Evolutionary conservation across 2,113 vertebrate species (phyloP).

Genomic region (Myrmecophaga tridactyla): DNA sequence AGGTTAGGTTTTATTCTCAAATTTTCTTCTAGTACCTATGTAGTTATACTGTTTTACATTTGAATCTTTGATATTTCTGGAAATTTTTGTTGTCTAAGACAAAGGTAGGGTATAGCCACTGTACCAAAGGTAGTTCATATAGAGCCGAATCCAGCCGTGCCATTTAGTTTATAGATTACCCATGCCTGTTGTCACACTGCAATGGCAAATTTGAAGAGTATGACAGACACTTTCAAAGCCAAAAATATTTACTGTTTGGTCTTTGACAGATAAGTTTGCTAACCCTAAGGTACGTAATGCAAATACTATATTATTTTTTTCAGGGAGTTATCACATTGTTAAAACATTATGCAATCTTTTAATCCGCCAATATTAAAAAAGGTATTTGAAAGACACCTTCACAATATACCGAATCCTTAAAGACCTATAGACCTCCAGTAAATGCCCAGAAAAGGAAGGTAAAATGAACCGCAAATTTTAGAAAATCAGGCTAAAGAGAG

Average conservation of each 20-base stretch:
- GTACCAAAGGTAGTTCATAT: neutral
- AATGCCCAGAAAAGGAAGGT: neutral
- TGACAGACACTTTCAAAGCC: neutral
- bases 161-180: neutral
- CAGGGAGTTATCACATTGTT: neutral
- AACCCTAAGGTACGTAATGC: neutral
- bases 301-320: neutral
- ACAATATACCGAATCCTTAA: neutral
- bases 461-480: neutral
- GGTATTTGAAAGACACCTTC: neutral
- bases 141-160: neutral
- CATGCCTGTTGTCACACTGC: neutral
- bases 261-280: neutral
- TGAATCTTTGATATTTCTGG: neutral
- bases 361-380: neutral
- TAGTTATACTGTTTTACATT: slow-evolving; percentile 15
- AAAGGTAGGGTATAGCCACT: neutral
- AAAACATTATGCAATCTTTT: neutral
- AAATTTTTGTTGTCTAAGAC: neutral
- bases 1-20: neutral
- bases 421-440: too few species aligned
- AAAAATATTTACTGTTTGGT: neutral
- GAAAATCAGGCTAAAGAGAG: neutral
- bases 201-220: neutral
- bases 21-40: slow-evolving; percentile 52